Percentiles rank a stretch among this genome's conserved stretches.
These are phyloP conservation scores for Tanypteryx hageni DNA, from an alignment of 2,888 invertebrate species.

Conservation along the genomic window DNA sequence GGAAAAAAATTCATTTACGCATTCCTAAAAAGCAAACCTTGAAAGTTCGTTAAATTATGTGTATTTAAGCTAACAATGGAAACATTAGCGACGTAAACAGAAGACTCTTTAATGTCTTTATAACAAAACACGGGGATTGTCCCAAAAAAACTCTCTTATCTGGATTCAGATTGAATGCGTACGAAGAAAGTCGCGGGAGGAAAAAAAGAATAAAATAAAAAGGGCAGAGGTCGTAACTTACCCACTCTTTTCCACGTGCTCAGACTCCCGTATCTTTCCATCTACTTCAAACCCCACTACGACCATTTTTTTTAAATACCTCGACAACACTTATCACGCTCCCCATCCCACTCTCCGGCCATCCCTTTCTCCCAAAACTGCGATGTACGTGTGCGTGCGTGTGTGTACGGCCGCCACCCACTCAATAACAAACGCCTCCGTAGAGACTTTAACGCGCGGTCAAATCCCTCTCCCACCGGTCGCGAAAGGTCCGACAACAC, in stretches of 20 bases:
- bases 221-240: background rate
- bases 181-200: background rate
- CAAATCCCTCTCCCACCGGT: background rate
- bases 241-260: background rate
- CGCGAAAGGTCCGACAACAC: background rate
- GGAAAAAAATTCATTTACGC: too few species aligned
- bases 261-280: background rate
- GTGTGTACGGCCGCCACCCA: background rate
- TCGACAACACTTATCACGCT: background rate
- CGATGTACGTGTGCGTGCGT: background rate
- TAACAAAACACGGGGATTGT: too few species aligned
- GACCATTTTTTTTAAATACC: background rate
- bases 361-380: background rate
- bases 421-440: background rate
- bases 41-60: too few species aligned
- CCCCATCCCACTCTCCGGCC: background rate
- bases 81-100: too few species aligned
- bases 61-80: too few species aligned
- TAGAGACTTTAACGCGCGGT: slow-evolving; percentile 6
- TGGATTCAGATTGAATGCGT: background rate
- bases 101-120: too few species aligned
- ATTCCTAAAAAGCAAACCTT: too few species aligned
- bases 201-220: background rate
- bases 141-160: background rate
- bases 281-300: background rate